phyloP scores from a whole-genome alignment of 2,888 invertebrate species.

The Leuctra nigra region DNA sequence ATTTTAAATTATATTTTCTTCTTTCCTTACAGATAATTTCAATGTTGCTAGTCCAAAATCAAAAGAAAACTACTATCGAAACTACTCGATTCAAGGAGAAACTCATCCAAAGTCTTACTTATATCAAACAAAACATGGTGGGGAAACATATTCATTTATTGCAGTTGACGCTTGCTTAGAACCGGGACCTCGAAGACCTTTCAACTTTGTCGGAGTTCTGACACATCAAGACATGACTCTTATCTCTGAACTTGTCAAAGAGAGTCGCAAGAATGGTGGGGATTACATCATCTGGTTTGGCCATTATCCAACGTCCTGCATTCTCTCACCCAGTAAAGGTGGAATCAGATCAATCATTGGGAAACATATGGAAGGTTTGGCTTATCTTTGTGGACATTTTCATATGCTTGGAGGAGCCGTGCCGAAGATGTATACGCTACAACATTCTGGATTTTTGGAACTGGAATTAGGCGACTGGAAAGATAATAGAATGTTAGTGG shows the following conservation, averaged over 20 bases:
- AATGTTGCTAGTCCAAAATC: slow-evolving; percentile 65
- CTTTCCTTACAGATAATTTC: slow-evolving; percentile 69
- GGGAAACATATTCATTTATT: slow-evolving; percentile 68
- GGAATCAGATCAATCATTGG: slow-evolving; percentile 51
- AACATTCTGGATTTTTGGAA: slow-evolving; percentile 75
- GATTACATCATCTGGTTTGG: slow-evolving; percentile 75
- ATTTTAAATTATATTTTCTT: neutral
- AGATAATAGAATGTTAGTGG: slow-evolving; percentile 74
- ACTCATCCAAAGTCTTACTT: slow-evolving; percentile 65
- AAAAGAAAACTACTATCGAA: slow-evolving; percentile 65
- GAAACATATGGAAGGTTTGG: slow-evolving; percentile 54
- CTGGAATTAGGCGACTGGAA: slow-evolving; percentile 91
- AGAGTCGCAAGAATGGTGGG: slow-evolving; percentile 33
- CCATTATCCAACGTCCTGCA: slow-evolving; percentile 87
- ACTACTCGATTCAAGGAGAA: slow-evolving; percentile 73
- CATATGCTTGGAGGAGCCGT: slow-evolving; percentile 76
- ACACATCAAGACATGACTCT: slow-evolving; percentile 47
- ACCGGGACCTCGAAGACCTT: slow-evolving; percentile 79
- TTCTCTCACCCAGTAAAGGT: slow-evolving; percentile 52
- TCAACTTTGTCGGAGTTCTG: slow-evolving; percentile 81
- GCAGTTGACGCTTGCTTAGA: slow-evolving; percentile 82
- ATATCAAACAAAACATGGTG: slow-evolving; percentile 52
- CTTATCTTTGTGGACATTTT: slow-evolving; percentile 84
- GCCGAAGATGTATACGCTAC: slow-evolving; percentile 79
- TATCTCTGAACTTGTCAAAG: slow-evolving; percentile 3